Percentiles rank a stretch among this genome's conserved stretches.
Evolutionary conservation across 1,140 invertebrate species (phyloP).

Genomic region (Drosophila gunungcola): DNA sequence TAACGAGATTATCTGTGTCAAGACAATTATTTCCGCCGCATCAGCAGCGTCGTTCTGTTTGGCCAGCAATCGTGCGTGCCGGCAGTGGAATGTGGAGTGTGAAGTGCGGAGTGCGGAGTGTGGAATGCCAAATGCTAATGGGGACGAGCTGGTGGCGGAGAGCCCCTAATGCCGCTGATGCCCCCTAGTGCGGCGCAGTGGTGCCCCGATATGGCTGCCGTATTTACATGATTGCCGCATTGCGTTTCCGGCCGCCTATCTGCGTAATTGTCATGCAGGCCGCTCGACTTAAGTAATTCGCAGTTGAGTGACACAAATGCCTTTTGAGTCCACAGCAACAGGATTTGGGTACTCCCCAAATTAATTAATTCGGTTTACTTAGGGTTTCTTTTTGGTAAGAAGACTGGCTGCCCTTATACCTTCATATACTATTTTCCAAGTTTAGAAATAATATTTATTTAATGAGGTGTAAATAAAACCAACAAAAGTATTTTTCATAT

Average conservation of each 20-base stretch:
- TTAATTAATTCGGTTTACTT: constrained; percentile 60
- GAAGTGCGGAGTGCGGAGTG: not conserved
- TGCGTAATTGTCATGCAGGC: constrained; percentile 55
- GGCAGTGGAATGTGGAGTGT: constrained; percentile 4
- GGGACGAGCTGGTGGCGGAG: not conserved
- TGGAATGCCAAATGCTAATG: constrained; percentile 23
- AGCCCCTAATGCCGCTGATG: constrained; percentile 15
- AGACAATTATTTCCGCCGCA: constrained; percentile 84
- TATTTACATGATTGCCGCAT: constrained; percentile 84
- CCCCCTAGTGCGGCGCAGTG: constrained; percentile 25
- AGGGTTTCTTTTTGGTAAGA: too few relatives aligned
- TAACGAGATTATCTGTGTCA: constrained; percentile 84
- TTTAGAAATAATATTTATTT: too few relatives aligned
- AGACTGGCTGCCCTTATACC: not conserved
- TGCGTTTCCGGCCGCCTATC: constrained; percentile 65
- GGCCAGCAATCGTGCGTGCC: constrained; percentile 69
- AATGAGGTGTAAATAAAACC: too few relatives aligned
- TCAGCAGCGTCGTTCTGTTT: constrained; percentile 61
- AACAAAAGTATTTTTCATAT: too few relatives aligned
- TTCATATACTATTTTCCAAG: too few relatives aligned
- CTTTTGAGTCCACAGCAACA: constrained; percentile 13
- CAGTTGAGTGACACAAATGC: constrained; percentile 61
- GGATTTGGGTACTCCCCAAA: constrained; percentile 32
- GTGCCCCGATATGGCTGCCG: constrained; percentile 55
- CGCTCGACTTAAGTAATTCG: constrained; percentile 62